Evolutionary conservation across 2,797 vertebrate species (phyloP), one percentile per base, ranked within the genome.

Genomic region (Clarias platycephalus): DNA sequence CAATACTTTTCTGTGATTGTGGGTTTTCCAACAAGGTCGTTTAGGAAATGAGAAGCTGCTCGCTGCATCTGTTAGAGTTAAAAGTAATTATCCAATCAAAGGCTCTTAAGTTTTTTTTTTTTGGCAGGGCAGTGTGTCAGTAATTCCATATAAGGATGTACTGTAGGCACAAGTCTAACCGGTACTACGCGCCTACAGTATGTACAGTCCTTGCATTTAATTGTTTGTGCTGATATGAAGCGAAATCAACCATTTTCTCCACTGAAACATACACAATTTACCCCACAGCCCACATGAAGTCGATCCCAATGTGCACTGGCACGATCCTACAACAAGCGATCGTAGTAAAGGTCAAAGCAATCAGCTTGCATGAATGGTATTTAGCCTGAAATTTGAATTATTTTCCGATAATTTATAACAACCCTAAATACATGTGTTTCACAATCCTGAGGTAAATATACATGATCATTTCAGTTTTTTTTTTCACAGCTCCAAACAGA

Each of bases 301-400:
- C 4, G 62, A 78, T 78, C 58, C 76, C 22, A 60, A 37, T 5
- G 22, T 77, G 28, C 8, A 1, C 3, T 15, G 22, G 37, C 57
- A 60, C 55, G 37, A 15, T n/a, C 57, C 57, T 40, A 62, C 31
- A 78, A 26, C 22, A 9, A 16, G 57, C 12, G 2, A 20, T 18
- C 63, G 24, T 63, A 79, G 44, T 64, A 79, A 79, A 44, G 60
- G 77, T 79, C 20, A 79, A 44, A 62, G 13, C 60, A 62, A 40
- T 60, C 20, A 26, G 13, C 34, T 60, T 77, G 20, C 68, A 24
- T 24, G 44, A 26, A 60, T 10, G 24, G 20, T 63, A 63, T 44
- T 64, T 63, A 40, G 58, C 15, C 58, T n/a, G 24, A 78, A 40
- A 26, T 78, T 62, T 13, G 40, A 34, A 77, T 0, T 12, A 28